Base-by-base conservation (phyloP, 2,888 invertebrate species). In the Andricus curvator region DNA sequence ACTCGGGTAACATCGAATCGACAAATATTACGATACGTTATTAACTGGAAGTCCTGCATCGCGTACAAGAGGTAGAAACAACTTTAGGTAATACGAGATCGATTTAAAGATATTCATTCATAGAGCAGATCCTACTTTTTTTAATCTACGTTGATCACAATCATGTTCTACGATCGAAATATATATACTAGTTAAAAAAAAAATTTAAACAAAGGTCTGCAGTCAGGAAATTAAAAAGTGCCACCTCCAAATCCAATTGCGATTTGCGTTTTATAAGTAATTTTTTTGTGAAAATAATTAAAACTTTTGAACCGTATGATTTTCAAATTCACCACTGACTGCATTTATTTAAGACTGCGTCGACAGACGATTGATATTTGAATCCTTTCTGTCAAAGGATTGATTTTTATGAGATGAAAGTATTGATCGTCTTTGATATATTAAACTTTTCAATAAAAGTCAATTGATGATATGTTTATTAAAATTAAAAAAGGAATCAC, bases 1-100 rank as follows among this genome's bases (percentile, higher is more conserved):
- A 84, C 84, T 83, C 83, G 79, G 80, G 81, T 80, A 81, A 77
- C 80, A 79, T 83, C 81, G 65, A 80, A 77, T 80, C 77, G 68
- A 68, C 68, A 65, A 67, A 51, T 33, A 74, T 74, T 48, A 48
- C 48, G 48, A 22, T 33, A 56, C 74, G 56, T 74, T 74, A 37
- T 74, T 37, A 74, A 74, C n/a, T 74, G 74, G 74, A 74, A 74
- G 56, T 74, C 74, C 74, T 74, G 74, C 29, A 56, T 74, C n/a
- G 56, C 15, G 74, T 37, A 74, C 74, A 70, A 48, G 48, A 74
- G 74, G 51, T 74, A 74, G 56, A 74, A 51, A 56, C 33, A 74
- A 56, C 17, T 60, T n/a, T 11, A 60, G n/a, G 11, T 22, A 60
- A 60, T 60, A 29, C 64, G 64, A 29, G 22, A 15, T 25, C 17